Evolutionary conservation across 2,797 vertebrate species (phyloP).

Genomic region (Sebastes hopkinsi): DNA sequence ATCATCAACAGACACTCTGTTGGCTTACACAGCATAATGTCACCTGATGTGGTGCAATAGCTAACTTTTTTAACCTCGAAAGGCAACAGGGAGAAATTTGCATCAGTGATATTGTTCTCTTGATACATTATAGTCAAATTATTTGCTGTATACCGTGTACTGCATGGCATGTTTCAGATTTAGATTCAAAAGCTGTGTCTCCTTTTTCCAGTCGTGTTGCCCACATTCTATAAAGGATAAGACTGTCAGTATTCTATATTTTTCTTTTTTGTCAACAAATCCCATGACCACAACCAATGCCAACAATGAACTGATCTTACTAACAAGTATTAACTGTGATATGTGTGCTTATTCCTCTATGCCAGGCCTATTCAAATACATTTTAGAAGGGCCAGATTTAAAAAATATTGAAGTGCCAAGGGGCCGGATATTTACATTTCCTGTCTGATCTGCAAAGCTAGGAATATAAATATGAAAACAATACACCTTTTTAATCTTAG

Average conservation of each 20-base stretch:
- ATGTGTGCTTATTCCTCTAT: not conserved
- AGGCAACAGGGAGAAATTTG: not conserved
- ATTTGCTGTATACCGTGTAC: not conserved
- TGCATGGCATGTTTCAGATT: not conserved
- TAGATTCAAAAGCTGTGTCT: not conserved
- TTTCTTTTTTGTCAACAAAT: not conserved
- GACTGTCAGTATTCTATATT: not conserved
- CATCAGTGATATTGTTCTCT: not conserved
- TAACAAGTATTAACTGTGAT: not conserved
- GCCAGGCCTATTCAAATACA: too few relatives aligned
- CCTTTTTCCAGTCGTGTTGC: not conserved
- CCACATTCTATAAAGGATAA: not conserved
- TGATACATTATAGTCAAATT: not conserved
- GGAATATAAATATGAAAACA: too few relatives aligned
- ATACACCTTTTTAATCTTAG: too few relatives aligned
- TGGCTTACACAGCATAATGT: conserved; percentile 89
- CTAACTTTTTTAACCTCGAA: conserved; percentile 12
- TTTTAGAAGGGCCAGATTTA: too few relatives aligned
- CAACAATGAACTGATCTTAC: not conserved
- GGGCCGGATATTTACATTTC: too few relatives aligned
- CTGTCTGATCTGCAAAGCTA: too few relatives aligned
- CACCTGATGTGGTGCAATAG: conserved; percentile 54
- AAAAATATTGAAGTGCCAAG: too few relatives aligned
- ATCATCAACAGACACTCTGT: conserved; percentile 94
- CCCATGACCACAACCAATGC: not conserved